Evolutionary conservation across 2,113 vertebrate genomes (phyloP), one percentile per base, ranked within the genome.

Genomic region (Solea solea): DNA sequence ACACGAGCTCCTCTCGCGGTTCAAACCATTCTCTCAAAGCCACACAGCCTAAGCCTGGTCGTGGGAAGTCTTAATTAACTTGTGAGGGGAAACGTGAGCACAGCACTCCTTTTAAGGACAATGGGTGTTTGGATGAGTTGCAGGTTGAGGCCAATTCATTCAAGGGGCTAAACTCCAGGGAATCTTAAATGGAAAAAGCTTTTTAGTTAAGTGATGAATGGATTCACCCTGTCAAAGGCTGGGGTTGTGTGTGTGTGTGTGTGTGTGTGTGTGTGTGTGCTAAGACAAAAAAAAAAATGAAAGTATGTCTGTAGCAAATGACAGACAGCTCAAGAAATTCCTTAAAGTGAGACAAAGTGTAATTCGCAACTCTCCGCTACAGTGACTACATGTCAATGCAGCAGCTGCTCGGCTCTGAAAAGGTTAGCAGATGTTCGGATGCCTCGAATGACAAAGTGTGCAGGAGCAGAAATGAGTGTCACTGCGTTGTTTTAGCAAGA

Each of bases 81-180:
- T 14, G 49, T 52, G 62, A 69, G 73, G 39, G 21, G 52, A 70
- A 68, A 72, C 42, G n/a, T n/a, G n/a, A 60, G 73, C 64, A 65
- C 70, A 63, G 60, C 55, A 13, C 76, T 90, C 88, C 88, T 86
- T 92, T 76, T 90, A 76, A 85, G 89, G 88, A 76, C 86, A 89
- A 74, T 74, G 63, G 50, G 15, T 81, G 73, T 86, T 89, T 86
- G 77, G 80, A 84, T 69, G 74, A 72, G 48, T 87, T 70, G 54
- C 82, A 83, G 83, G 78, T 85, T 84, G 78, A 80, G 69, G 75
- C 45, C 49, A 10, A 68, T 89, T 86, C 61, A 83, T 80, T 87
- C 56, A 73, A 56, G 44, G 44, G 75, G 80, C 68, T 61, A 12
- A 79, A 72, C n/a, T 55, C 69, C 79, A 64, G 74, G 42, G 63